Evolutionary conservation across 2,113 vertebrate genomes (phyloP).

Genomic region (Thunnus thynnus): DNA sequence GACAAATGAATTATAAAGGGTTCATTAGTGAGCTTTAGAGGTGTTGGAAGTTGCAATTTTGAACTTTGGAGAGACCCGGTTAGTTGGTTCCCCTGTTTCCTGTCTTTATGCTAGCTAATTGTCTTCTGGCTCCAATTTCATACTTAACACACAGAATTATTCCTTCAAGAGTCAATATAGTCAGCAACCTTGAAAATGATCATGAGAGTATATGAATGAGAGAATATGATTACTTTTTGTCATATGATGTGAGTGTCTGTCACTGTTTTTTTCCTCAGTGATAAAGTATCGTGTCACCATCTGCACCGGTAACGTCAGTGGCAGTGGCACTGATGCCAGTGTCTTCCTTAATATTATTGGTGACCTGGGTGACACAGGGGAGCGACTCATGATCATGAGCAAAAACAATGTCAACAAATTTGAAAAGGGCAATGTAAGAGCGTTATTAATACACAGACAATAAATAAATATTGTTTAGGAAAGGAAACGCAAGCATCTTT

Average conservation of each 20-base stretch:
- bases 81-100: no score
- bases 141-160: no score
- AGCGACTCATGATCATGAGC: conserved; percentile 92
- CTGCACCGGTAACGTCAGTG: conserved; percentile 90
- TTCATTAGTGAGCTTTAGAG: no score
- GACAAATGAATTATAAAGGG: no score
- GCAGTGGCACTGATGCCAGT: conserved; percentile 93
- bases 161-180: no score
- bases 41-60: no score
- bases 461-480: no score
- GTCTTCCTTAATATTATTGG: conserved; percentile 93
- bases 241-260: not conserved
- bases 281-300: conserved; percentile 93
- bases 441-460: not conserved
- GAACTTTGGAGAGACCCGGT: no score
- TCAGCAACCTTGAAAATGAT: no score
- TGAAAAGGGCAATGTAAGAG: conserved; percentile 95
- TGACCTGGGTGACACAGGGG: conserved; percentile 93
- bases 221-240: not conserved
- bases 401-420: conserved; percentile 95
- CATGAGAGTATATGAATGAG: not conserved
- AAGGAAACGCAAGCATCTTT: not conserved
- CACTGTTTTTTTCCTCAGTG: conserved; percentile 80
- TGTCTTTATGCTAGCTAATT: no score
- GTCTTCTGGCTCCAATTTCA: no score